These are phyloP conservation scores for Botrylloides violaceus DNA, from an alignment of 23 tunicate species.

Conservation along the genomic window DNA sequence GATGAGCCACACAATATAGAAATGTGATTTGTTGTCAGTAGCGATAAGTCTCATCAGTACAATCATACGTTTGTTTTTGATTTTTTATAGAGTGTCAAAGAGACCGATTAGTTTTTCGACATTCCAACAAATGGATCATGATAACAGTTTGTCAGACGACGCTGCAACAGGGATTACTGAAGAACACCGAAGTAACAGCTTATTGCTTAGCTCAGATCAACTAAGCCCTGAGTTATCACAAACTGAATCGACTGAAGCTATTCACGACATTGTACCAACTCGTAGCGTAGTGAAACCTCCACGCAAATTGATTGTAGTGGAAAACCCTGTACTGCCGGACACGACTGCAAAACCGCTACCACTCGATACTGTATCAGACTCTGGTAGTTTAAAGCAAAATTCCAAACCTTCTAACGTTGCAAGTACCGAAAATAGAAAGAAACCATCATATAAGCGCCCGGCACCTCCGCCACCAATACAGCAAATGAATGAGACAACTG, in stretches of 20 bases:
- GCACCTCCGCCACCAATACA: slow-evolving; percentile 18
- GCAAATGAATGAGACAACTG: not conserved
- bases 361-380: not conserved
- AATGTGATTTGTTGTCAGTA: too few relatives aligned
- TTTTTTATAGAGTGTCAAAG: not conserved
- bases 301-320: not conserved
- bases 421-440: not conserved
- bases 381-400: not conserved
- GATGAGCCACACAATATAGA: too few relatives aligned
- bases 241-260: slow-evolving; percentile 10
- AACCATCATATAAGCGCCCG: slow-evolving; percentile 5
- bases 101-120: slow-evolving; percentile 78
- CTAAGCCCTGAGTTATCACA: slow-evolving; percentile 6
- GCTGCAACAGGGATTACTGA: not conserved
- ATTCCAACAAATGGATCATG: slow-evolving; percentile 28
- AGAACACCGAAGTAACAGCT: not conserved
- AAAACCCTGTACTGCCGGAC: slow-evolving; percentile 8
- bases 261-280: not conserved
- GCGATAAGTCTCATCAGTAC: too few relatives aligned
- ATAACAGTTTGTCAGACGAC: not conserved
- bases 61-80: too few relatives aligned
- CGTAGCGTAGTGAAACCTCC: not conserved
- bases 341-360: not conserved
- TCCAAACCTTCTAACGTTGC: too few relatives aligned
- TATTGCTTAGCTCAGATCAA: not conserved